phyloP scores from a whole-genome alignment of 2,888 invertebrate species.

The Onthophagus sagittarius region DNA sequence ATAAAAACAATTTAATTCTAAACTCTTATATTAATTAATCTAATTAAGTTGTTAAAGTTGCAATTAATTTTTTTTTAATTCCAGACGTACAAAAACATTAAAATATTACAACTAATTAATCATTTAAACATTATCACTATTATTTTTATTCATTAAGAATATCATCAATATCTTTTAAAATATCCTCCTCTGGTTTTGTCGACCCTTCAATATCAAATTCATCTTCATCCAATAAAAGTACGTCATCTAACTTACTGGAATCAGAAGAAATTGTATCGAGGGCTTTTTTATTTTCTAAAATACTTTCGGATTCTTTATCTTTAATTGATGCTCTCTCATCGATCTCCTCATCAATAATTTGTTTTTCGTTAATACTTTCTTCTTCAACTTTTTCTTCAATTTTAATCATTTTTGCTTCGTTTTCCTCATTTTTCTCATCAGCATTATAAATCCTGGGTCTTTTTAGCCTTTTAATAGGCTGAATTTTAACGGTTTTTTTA shows the following conservation, averaged over 20 bases:
- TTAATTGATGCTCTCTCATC: not conserved
- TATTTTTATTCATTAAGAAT: slow-evolving; percentile 41
- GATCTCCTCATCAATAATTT: not conserved
- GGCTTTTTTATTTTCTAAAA: not conserved
- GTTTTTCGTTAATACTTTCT: too few relatives aligned
- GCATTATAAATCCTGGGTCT: not conserved
- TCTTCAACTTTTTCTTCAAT: slow-evolving; percentile 10
- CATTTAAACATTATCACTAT: slow-evolving; percentile 12
- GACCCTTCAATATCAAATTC: slow-evolving; percentile 36
- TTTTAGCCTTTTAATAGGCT: slow-evolving; percentile 19
- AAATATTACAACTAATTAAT: not conserved
- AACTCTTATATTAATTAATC: too few relatives aligned
- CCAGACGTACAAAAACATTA: not conserved
- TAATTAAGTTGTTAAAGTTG: too few relatives aligned
- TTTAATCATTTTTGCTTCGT: slow-evolving; percentile 6
- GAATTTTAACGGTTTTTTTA: slow-evolving; percentile 16
- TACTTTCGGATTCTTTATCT: not conserved
- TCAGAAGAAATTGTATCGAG: not conserved
- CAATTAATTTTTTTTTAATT: too few relatives aligned
- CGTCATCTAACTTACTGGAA: slow-evolving; percentile 38
- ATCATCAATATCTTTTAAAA: slow-evolving; percentile 48
- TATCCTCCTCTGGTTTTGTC: slow-evolving; percentile 44
- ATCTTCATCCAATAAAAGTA: slow-evolving; percentile 41
- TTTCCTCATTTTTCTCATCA: not conserved
- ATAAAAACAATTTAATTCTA: too few relatives aligned